Evolutionary conservation across 2,113 vertebrate species (phyloP).

Genomic region (Panthera leo): DNA sequence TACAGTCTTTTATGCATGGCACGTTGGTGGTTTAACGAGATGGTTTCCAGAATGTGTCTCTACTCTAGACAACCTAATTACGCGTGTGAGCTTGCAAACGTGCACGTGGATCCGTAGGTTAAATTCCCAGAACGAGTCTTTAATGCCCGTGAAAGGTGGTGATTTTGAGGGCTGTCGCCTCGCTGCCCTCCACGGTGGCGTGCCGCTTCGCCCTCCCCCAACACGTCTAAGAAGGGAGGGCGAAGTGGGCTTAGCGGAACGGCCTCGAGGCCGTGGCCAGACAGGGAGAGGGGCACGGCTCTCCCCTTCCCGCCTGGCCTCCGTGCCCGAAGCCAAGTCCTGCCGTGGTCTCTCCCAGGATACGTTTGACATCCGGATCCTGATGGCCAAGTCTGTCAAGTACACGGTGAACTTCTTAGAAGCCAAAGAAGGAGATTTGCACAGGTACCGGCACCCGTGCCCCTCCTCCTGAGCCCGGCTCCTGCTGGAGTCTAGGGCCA

Average conservation of each 20-base stretch:
- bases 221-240: background rate
- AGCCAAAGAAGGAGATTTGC: conserved; percentile 96
- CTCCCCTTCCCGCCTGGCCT: background rate
- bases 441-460: conserved; percentile 85
- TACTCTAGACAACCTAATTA: background rate
- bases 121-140: background rate
- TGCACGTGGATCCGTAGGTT: background rate
- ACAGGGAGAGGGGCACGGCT: background rate
- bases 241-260: background rate
- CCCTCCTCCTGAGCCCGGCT: background rate
- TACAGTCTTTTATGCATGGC: background rate
- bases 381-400: conserved; percentile 98
- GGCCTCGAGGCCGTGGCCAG: background rate
- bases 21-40: background rate
- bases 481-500: background rate
- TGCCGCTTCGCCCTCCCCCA: background rate
- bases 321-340: background rate
- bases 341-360: conserved; percentile 84
- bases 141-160: background rate
- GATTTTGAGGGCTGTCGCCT: background rate
- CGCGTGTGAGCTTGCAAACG: background rate
- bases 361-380: conserved; percentile 96
- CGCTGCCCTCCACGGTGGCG: background rate
- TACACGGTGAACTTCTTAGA: conserved; percentile 98
- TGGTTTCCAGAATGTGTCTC: background rate